Evolutionary conservation across 2,797 vertebrate genomes (phyloP).

Genomic region (Chelon auratus): DNA sequence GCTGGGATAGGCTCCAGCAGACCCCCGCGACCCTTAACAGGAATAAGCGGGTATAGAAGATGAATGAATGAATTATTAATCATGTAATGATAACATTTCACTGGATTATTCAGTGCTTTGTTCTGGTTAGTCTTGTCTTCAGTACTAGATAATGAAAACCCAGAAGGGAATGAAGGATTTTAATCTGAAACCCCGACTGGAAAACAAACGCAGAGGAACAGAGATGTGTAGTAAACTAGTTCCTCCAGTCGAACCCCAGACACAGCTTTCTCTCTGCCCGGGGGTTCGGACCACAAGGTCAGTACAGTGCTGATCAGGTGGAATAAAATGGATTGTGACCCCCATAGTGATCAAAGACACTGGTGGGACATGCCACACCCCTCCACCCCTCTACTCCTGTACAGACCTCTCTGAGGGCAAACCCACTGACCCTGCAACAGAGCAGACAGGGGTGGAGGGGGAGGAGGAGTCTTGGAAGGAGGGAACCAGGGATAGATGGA

Average conservation of each 20-base stretch:
- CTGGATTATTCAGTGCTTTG: too few relatives aligned
- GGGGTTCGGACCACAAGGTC: conserved; percentile 58
- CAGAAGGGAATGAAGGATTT: not conserved
- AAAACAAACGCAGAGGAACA: not conserved
- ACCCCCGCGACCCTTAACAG: too few relatives aligned
- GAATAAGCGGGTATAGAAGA: too few relatives aligned
- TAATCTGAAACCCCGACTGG: not conserved
- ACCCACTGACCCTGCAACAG: conserved; percentile 68
- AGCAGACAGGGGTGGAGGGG: not conserved
- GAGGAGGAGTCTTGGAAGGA: not conserved
- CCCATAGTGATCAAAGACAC: conserved; percentile 65
- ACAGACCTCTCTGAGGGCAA: conserved; percentile 38
- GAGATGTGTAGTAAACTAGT: conserved; percentile 1
- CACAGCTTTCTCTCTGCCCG: conserved; percentile 26
- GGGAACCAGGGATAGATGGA: conserved; percentile 8
- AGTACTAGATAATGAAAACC: too few relatives aligned
- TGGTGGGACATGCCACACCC: conserved; percentile 51
- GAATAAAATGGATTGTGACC: conserved; percentile 62
- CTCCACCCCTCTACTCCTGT: conserved; percentile 41
- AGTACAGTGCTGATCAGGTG: conserved; percentile 66
- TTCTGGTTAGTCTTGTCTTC: too few relatives aligned
- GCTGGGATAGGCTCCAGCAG: too few relatives aligned
- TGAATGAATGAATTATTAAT: too few relatives aligned
- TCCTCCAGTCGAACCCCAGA: conserved; percentile 27
- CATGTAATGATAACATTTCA: too few relatives aligned